Evolutionary conservation across 2,113 vertebrate genomes (phyloP), one percentile per base, ranked within the genome.

Genomic region (Corythaeola cristata): DNA sequence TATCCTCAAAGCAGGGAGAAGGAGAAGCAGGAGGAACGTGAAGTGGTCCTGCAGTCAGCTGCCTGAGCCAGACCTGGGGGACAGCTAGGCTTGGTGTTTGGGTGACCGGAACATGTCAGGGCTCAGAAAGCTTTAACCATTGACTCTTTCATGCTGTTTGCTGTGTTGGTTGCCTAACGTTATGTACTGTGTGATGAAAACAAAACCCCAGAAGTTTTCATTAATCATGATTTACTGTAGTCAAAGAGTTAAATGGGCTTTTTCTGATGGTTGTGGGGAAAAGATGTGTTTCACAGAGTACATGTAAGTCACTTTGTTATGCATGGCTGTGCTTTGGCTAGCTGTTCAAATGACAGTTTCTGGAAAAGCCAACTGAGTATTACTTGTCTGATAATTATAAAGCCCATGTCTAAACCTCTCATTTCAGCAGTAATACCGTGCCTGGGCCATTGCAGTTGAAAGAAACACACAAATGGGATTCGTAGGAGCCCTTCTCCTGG

Each of bases 41-140:
- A 81, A 71, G 30, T 68, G 35, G 32, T 81, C 44, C 21, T 27
- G 4, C 53, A 44, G 49, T 44, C 18, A 84, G 62, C 90, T 84
- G 59, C 62, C 23, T 60, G 82, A 69, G 53, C 71, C 56, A 81
- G 47, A 16, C 45, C 62, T 91, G 64, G 27, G 80, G 45, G 27
- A 5, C 74, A 86, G 88, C 90, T 39, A 32, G 44, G 18, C 22
- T 82, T 1, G 0, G 47, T 2, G 0, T 93, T 83, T 0, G 0
- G 45, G 55, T 24, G 19, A 47, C 62, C 87, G 92, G 55, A 80
- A 37, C 10, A 2, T 67, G 45, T 79, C 77, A 85, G 59, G n/a
- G 16, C 52, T 88, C 67, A 67, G 66, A 79, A 82, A n/a, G n/a
- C 37, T 92, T 79, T 88, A 53, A 63, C 71, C 3, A 2, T 80